phyloP scores from a whole-genome alignment of 2,797 vertebrate genomes.

The Cossypha niveicapilla region DNA sequence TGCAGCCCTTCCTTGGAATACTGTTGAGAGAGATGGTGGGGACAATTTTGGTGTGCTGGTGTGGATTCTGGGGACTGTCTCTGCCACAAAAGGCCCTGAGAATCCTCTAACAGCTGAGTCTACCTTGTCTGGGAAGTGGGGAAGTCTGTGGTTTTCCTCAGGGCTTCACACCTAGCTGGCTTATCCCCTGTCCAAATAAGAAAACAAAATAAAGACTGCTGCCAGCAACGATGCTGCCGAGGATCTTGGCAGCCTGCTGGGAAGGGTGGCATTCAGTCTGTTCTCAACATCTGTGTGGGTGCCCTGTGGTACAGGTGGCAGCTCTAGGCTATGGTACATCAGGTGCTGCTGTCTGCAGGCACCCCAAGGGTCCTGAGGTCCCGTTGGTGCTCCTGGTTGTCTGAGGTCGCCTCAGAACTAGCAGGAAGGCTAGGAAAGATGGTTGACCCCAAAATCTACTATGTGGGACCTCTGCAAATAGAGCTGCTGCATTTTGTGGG shows the following conservation, averaged over 20 bases:
- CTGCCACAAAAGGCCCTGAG: background rate
- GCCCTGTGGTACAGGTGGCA: background rate
- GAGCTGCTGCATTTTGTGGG: background rate
- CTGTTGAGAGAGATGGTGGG: background rate
- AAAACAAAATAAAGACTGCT: constrained; percentile 9
- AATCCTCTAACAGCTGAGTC: background rate
- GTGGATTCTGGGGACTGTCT: background rate
- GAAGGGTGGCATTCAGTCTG: background rate
- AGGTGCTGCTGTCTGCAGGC: background rate
- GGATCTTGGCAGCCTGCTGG: constrained; percentile 6
- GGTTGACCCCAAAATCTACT: background rate
- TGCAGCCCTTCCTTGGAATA: background rate
- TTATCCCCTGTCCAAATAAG: background rate
- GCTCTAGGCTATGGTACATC: background rate
- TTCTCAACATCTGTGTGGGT: background rate
- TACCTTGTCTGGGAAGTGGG: background rate
- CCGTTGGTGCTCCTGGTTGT: background rate
- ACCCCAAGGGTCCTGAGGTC: background rate
- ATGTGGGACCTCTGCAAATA: background rate
- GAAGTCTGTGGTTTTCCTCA: constrained; percentile 13
- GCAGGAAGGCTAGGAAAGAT: background rate
- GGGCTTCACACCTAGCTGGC: background rate
- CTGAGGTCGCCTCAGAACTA: background rate
- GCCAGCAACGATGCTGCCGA: background rate
- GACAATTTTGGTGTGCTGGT: background rate